Base-by-base conservation (phyloP, 2,888 invertebrate genomes). In the Tholera decimalis region DNA sequence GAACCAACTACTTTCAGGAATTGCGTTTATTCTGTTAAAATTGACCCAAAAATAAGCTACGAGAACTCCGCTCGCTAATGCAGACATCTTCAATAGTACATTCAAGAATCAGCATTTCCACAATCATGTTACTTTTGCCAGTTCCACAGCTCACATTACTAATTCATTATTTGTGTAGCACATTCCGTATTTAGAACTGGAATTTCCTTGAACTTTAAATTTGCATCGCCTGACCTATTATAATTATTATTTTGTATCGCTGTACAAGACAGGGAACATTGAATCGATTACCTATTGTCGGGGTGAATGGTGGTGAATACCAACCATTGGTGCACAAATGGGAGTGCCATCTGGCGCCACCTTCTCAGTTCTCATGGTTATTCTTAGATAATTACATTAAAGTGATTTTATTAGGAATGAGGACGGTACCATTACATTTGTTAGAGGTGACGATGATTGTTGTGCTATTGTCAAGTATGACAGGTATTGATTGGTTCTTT, bases 201-300 rank as follows among this genome's bases (percentile, higher is more conserved):
- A 22, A 50, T 39, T 64, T 50, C 20, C 20, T 44, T 22, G 8
- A 50, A 65, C 5, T 20, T 18, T 54, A 33, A 18, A 50, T 72
- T 35, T 33, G 50, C 39, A 62, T 65, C 66, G 51, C 62, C 44
- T 71, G 72, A 67, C 62, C 18, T 24, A 43, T 39, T 71, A 43
- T 64, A 73, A 64, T 73, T 73, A 73, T 64, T 64, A 44, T 69
- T 71, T 69, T 55, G 41, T 37, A 54, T 47, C 18, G n/a, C 18
- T 28, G 28, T 22, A 24, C 24, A 47, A 47, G 47, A 30, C 53
- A 73, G 54, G 64, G 24, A 33, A 43, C 37, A 43, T 9, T 43
- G 73, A 69, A 73, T 73, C 65, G 64, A 73, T 69, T 68, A 54
- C n/a, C 54, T 22, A 44, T 50, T 49, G 9, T 11, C 20, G 50